Evolutionary conservation across 2,888 invertebrate species (phyloP), one percentile per base, ranked within the genome.

Genomic region (Resseliella maxima): DNA sequence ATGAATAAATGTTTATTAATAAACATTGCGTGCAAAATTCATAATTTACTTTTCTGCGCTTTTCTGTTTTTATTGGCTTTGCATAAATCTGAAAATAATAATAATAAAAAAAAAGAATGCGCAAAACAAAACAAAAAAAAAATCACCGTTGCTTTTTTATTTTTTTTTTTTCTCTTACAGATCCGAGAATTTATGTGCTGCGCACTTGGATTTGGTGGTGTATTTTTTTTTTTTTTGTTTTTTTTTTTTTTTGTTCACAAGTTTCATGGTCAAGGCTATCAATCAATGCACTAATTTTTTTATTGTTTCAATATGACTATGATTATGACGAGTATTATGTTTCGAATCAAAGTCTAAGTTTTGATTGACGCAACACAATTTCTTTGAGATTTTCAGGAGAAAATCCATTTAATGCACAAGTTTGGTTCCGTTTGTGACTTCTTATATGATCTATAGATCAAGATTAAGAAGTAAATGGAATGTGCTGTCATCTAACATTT

Each of bases 1-100:
- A 72, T 72, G 72, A 72, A 72, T 72, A 72, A 72, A 72, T 72
- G 35, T 35, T 31, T 72, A 72, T 72, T 72, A 72, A 72, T 72
- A 18, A n/a, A 72, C 35, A 35, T 72, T 72, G 72, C 72, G 72
- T 72, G 72, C 72, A 35, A 72, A 31, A 18, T 27, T 72, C 31
- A 72, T 72, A 35, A 72, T 72, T 72, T 72, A 72, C 72, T 31
- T 31, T 72, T 72, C 24, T 50, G 5, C 18, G 50, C 18, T 50
- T 50, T 18, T 50, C 21, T 24, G 3, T 72, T 59, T 59, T 72
- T 15, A 15, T 27, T 72, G 72, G 31, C 72, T 72, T 72, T 72
- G 31, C 31, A 72, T 31, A 72, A 72, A 72, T 72, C 72, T 72
- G 15, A 31, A 50, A 31, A 72, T 18, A n/a, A n/a, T n/a, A n/a